Percentiles rank a stretch among this genome's conserved stretches.
phyloP scores from a whole-genome alignment of 2,888 invertebrate genomes.

The Idaea dimidiata region DNA sequence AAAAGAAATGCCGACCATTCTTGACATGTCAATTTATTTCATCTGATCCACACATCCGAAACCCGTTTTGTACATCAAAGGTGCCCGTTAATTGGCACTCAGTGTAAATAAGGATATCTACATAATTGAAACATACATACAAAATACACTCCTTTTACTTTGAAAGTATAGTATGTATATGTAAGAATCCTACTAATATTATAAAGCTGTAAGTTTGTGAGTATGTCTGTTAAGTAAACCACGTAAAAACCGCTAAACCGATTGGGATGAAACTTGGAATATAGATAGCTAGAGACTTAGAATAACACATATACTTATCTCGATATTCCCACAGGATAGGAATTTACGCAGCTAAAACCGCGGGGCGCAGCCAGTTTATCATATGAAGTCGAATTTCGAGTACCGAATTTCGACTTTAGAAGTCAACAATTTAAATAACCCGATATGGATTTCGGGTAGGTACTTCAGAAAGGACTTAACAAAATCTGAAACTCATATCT shows the following conservation, averaged over 20 bases:
- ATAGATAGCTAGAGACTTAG: too few relatives aligned
- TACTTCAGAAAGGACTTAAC: background rate
- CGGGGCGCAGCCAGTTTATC: too few relatives aligned
- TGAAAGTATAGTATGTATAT: conserved; percentile 1
- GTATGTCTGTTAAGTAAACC: too few relatives aligned
- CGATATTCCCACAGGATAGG: too few relatives aligned
- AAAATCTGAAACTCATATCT: background rate
- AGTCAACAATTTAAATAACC: background rate
- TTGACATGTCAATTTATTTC: conserved; percentile 72
- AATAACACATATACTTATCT: too few relatives aligned
- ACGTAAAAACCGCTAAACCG: too few relatives aligned
- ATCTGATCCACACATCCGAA: conserved; percentile 61
- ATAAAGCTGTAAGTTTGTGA: too few relatives aligned
- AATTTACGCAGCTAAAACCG: too few relatives aligned
- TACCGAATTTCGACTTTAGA: background rate
- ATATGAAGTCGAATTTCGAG: too few relatives aligned
- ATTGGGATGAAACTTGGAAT: too few relatives aligned
- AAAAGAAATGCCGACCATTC: conserved; percentile 44
- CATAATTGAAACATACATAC: conserved; percentile 28
- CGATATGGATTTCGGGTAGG: background rate
- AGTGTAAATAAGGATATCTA: conserved; percentile 38
- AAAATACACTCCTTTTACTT: conserved; percentile 27
- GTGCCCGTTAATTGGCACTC: conserved; percentile 63
- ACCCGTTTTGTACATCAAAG: conserved; percentile 71
- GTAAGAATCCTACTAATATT: too few relatives aligned